Percentiles rank a stretch among this genome's conserved stretches.
Evolutionary conservation across 1,140 invertebrate genomes (phyloP).

Genomic region (Drosophila setifemur): DNA sequence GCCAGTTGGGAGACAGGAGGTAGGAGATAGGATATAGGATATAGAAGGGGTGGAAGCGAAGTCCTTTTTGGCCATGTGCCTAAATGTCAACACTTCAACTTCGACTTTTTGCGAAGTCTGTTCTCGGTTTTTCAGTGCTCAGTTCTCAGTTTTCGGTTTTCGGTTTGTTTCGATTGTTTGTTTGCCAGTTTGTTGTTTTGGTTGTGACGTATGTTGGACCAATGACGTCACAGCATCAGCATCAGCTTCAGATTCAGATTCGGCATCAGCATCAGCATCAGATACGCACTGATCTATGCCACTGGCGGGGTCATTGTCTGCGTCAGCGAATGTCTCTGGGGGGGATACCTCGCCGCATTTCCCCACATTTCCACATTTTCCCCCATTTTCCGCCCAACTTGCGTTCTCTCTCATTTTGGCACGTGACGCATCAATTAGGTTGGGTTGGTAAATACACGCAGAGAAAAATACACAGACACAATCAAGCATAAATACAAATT

Average conservation of each 20-base stretch:
- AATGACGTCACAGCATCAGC: conserved; percentile 33
- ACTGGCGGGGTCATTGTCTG: conserved; percentile 62
- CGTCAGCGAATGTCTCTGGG: conserved; percentile 46
- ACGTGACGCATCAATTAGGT: conserved; percentile 48
- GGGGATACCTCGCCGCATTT: no score
- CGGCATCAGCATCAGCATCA: no score
- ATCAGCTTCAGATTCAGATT: no score
- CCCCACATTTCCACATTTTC: not conserved
- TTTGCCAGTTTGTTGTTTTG: conserved; percentile 6
- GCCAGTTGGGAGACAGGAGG: no score
- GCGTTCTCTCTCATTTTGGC: conserved; percentile 23
- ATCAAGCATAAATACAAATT: no score
- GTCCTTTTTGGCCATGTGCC: conserved; percentile 32
- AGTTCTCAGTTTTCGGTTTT: not conserved
- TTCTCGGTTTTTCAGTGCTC: not conserved
- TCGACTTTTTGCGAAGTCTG: conserved; percentile 64
- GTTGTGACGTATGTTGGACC: conserved; percentile 51
- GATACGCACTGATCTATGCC: conserved; percentile 57
- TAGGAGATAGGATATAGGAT: no score
- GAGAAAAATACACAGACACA: not conserved
- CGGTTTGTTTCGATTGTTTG: conserved; percentile 8
- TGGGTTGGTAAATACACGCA: not conserved
- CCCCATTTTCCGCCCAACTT: not conserved
- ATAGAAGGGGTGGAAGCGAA: not conserved
- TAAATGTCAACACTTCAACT: conserved; percentile 80